Evolutionary conservation across 2,113 vertebrate genomes (phyloP), one percentile per base, ranked within the genome.

Genomic region (Entomyzon cyanotis): DNA sequence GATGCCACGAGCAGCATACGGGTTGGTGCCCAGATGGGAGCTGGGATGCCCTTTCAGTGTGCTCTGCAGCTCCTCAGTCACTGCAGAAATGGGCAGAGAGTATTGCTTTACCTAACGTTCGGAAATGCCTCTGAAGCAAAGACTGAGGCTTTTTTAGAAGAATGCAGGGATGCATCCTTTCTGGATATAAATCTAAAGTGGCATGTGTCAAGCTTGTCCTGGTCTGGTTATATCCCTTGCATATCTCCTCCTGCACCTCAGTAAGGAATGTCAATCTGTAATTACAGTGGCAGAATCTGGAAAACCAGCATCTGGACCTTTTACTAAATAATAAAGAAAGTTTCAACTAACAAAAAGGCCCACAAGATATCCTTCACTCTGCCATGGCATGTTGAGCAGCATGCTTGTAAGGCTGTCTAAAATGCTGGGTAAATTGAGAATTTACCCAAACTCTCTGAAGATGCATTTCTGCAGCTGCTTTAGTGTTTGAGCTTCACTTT

Each of bases 151-250:
- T 41, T 69, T 70, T 83, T 7, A 50, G 50, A 79, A 73, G 23
- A 23, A 17, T 30, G 33, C 12, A 47, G 28, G 30, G 27, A 46
- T 28, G 7, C 10, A 6, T 80, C 27, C 21, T 74, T 69, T 50
- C 63, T 84, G 50, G 30, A 27, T 65, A 41, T n/a, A 39, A 65
- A 74, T 39, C 46, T 58, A 0, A 89, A 59, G 15, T 28, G 55
- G 9, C 21, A 25, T 1, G 0, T 55, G 6, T 41, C 0, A 0
- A 63, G 21, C 28, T 85, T 70, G 31, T 42, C 75, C 8, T 49
- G 56, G 7, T 44, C 42, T 77, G 30, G 13, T 58, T 90, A 6
- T 39, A 47, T 24, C 27, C 28, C 10, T n/a, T 27, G 9, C 25
- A 16, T 11, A 2, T 82, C 42, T 56, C 6, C 5, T 62, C 17